These are phyloP conservation scores for Dinomys branickii DNA, from an alignment of 2,113 vertebrate species.

Conservation along the genomic window DNA sequence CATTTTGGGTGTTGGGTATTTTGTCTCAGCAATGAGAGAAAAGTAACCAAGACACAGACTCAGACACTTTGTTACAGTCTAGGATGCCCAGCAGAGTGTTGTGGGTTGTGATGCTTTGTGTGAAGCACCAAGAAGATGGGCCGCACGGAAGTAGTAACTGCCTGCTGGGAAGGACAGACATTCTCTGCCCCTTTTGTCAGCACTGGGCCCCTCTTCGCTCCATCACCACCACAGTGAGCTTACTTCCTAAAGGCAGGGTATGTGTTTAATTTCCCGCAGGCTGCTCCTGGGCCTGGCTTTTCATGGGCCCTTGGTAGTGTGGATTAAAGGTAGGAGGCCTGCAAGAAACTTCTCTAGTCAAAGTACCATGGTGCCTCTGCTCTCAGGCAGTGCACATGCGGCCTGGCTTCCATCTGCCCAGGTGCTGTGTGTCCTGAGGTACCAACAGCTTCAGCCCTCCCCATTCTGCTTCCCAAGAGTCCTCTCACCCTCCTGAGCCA, in stretches of 20 bases:
- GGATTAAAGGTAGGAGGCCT: background rate
- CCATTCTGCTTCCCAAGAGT: background rate
- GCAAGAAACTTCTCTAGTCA: background rate
- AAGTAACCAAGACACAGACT: background rate
- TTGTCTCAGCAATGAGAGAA: no score
- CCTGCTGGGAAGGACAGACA: no score
- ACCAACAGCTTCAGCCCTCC: no score
- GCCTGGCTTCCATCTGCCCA: background rate
- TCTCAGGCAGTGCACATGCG: background rate
- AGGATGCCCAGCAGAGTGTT: background rate
- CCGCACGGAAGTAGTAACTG: background rate
- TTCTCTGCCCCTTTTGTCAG: background rate
- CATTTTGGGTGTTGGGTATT: no score
- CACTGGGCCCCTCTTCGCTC: accelerated
- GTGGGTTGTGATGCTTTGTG: background rate
- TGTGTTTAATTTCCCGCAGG: background rate
- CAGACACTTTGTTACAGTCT: background rate
- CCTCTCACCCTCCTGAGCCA: background rate
- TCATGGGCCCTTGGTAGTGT: background rate
- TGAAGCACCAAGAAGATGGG: background rate
- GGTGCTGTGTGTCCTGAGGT: accelerated
- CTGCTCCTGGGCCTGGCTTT: background rate
- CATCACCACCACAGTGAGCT: accelerated
- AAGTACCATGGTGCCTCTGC: background rate
- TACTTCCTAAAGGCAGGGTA: background rate